Base-by-base conservation (phyloP, 2,888 invertebrate genomes). In the Resseliella maxima region DNA sequence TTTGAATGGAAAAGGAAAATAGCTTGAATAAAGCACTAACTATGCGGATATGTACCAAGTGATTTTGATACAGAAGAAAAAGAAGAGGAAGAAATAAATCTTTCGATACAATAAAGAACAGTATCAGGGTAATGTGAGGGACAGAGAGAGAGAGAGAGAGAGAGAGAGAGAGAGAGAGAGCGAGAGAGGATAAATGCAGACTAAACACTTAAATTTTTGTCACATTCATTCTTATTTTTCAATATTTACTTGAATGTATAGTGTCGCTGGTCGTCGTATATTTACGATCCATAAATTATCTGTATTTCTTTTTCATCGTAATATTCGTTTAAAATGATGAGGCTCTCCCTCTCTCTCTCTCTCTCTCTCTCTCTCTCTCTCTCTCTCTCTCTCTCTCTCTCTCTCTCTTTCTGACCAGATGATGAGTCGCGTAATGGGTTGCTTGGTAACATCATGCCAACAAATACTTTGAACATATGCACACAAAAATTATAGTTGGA, bases 261-360 rank as follows among this genome's bases (percentile, higher is more conserved):
- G 45, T 45, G 45, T 45, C n/a, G 45, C 45, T 10, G 1, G 59
- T 59, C 59, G n/a, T 24, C 12, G 27, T 24, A 59, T 27, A 59
- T 59, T 59, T 59, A 59, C 59, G 59, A 59, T 59, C 59, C 59
- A 59, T 59, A 59, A 59, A 59, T 59, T 59, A 59, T 59, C 59
- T 50, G n/a, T 50, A 2, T n/a, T 59, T 27, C 27, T 24, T 59
- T 59, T 59, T 59, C 1, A 59, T 59, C 27, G 24, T 24, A 59
- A 59, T 24, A 27, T 59, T 59, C 59, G 59, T 59, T 50, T 59
- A n/a, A 24, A n/a, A 59, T 59, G 24, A 24, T 59, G 59, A n/a
- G 2, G 24, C 59, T 59, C 24, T 50, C 50, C n/a, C n/a, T n/a
- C n/a, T n/a, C n/a, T n/a, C n/a, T n/a, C n/a, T n/a, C n/a, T n/a